Percentiles rank a stretch among this genome's conserved stretches.
These are phyloP conservation scores for Seriola quinqueradiata DNA, from an alignment of 2,113 vertebrate genomes.

Conservation along the genomic window DNA sequence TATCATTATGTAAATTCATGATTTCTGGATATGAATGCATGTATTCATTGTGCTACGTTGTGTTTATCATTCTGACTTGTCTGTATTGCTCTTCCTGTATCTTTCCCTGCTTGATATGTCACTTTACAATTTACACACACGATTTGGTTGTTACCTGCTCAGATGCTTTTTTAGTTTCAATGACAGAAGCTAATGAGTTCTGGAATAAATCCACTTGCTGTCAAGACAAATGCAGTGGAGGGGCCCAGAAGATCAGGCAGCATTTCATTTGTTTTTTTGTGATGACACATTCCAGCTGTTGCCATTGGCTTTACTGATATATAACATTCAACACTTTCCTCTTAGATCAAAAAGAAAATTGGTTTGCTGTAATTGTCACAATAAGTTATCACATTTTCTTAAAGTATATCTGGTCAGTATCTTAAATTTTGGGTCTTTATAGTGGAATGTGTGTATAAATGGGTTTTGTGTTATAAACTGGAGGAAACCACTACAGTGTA, in stretches of 20 bases:
- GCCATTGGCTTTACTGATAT: conserved; percentile 13
- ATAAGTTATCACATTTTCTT: background rate
- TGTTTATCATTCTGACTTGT: background rate
- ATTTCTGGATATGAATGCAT: background rate
- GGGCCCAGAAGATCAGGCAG: conserved; percentile 23
- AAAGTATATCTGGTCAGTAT: background rate
- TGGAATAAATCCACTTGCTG: conserved; percentile 20
- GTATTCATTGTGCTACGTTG: background rate
- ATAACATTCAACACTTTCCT: background rate
- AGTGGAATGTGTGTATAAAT: no score
- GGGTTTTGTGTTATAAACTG: background rate
- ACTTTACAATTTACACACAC: background rate
- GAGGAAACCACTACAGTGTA: background rate
- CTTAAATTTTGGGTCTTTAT: background rate
- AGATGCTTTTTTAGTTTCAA: conserved; percentile 2
- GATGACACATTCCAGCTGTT: conserved; percentile 20
- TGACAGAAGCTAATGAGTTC: conserved; percentile 37
- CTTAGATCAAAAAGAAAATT: background rate
- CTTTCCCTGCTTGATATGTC: background rate
- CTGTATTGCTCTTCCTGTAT: background rate
- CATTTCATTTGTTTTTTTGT: conserved; percentile 48
- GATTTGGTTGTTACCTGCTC: conserved; percentile 1
- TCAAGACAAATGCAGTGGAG: background rate
- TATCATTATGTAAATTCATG: no score
- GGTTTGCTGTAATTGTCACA: background rate